Evolutionary conservation across 1,140 invertebrate genomes (phyloP).

Genomic region (Rhopalosiphum maidis): DNA sequence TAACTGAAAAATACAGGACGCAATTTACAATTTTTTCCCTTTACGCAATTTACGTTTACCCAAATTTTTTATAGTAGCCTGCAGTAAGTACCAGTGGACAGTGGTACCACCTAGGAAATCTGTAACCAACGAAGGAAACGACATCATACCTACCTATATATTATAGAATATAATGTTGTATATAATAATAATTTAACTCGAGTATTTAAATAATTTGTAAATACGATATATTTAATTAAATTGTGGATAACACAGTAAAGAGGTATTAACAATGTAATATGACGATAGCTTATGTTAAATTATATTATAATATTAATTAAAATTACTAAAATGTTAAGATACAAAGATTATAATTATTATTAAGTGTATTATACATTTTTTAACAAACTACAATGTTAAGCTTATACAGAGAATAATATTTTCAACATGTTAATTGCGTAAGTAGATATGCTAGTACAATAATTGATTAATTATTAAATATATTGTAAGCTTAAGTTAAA

Average conservation of each 20-base stretch:
- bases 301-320: background rate
- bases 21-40: too few relatives aligned
- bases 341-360: background rate
- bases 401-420: background rate
- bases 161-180: too few relatives aligned
- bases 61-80: too few relatives aligned
- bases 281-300: background rate
- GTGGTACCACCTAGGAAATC: too few relatives aligned
- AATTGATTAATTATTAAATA: background rate
- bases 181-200: too few relatives aligned
- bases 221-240: too few relatives aligned
- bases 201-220: background rate
- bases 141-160: too few relatives aligned
- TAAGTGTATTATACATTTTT: background rate
- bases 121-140: too few relatives aligned
- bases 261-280: background rate
- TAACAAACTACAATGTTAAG: background rate
- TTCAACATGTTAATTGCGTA: background rate
- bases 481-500: background rate
- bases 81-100: too few relatives aligned
- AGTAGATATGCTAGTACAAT: background rate
- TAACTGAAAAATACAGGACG: too few relatives aligned
- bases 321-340: background rate
- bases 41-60: too few relatives aligned
- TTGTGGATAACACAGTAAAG: too few relatives aligned